Evolutionary conservation across 2,888 invertebrate species (phyloP).

Genomic region (Luffia ferchaultella): DNA sequence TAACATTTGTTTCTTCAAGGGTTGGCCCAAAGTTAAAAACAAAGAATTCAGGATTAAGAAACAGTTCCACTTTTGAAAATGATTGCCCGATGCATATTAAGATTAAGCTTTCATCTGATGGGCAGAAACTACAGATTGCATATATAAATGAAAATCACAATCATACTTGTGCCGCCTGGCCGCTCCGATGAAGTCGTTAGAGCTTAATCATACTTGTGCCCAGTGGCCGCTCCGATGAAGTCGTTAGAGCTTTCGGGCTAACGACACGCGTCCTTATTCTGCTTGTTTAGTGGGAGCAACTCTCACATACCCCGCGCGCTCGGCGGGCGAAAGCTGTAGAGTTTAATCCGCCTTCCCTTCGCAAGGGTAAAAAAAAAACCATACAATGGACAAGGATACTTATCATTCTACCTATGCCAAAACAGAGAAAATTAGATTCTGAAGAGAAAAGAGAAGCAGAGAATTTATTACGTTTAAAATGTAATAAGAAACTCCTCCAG

Average conservation of each 20-base stretch:
- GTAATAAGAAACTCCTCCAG: constrained; percentile 1
- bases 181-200: no score
- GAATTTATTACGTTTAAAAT: neutral
- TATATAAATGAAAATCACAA: constrained; percentile 3
- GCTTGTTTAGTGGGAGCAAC: no score
- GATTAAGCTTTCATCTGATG: constrained; percentile 3
- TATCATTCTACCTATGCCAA: no score
- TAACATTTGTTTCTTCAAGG: neutral
- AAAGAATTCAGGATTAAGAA: neutral
- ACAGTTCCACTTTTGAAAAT: neutral
- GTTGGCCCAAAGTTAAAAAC: neutral
- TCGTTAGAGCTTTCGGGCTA: no score
- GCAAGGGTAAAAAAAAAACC: no score
- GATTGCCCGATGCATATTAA: constrained; percentile 1
- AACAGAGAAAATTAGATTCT: neutral
- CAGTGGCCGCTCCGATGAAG: no score
- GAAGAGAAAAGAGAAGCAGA: neutral
- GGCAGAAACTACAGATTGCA: constrained; percentile 3
- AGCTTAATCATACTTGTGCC: no score
- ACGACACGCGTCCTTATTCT: no score
- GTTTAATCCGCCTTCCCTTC: no score
- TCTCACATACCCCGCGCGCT: no score
- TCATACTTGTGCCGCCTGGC: no score
- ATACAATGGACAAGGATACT: neutral
- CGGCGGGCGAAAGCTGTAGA: no score